Conservation (phyloP, 2,113 vertebrate genomes). For the Eolophus roseicapilla region DNA sequence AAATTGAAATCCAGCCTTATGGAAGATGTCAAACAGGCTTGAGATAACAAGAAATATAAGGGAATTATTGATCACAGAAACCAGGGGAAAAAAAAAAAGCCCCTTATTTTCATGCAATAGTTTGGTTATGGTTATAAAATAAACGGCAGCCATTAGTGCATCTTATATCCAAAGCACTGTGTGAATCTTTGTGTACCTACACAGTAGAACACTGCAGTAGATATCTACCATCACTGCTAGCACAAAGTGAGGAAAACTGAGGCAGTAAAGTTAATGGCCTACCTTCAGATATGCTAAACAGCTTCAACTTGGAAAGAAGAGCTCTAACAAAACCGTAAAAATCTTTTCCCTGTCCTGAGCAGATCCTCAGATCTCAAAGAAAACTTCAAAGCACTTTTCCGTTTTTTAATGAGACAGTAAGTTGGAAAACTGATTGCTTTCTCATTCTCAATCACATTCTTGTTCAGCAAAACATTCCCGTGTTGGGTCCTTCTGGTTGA, state of each 20-base stretch:
- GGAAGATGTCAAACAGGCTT: background rate
- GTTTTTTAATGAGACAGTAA: background rate
- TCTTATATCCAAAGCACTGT: background rate
- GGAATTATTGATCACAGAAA: background rate
- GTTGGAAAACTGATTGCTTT: background rate
- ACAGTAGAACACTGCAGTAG: background rate
- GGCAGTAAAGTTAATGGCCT: background rate
- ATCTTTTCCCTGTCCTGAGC: background rate
- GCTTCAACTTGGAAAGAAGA: background rate
- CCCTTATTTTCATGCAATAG: background rate
- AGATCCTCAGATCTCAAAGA: background rate
- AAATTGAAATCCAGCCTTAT: background rate
- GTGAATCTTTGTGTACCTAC: background rate
- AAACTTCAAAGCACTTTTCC: background rate
- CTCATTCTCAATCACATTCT: background rate
- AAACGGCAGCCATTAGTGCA: background rate
- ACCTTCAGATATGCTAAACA: background rate
- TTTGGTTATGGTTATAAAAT: background rate
- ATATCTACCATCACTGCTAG: rapidly evolving
- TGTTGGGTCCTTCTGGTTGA: rapidly evolving
- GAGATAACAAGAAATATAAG: background rate
- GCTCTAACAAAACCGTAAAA: background rate
- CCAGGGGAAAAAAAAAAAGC: background rate
- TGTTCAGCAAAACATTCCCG: background rate
- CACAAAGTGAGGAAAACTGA: background rate